Percentiles rank a stretch among this genome's conserved stretches.
Evolutionary conservation across 2,797 vertebrate species (phyloP).

Genomic region (Parauchenoglanis ngamensis): DNA sequence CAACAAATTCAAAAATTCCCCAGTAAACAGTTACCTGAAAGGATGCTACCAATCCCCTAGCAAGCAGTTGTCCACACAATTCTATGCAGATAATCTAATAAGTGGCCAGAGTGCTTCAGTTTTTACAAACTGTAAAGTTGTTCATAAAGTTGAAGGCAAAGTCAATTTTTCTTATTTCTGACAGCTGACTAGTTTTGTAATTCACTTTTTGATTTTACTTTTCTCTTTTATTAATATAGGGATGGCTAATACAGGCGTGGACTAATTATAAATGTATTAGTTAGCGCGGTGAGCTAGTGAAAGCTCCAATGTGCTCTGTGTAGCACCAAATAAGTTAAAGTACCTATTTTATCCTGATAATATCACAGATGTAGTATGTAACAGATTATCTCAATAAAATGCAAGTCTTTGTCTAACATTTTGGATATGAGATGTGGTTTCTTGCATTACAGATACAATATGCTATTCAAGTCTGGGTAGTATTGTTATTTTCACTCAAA

Average conservation of each 20-base stretch:
- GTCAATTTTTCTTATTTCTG: background rate
- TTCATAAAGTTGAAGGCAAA: background rate
- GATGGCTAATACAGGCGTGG: background rate
- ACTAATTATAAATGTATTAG: background rate
- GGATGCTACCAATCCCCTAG: background rate
- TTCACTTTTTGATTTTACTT: background rate
- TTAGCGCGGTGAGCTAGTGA: background rate
- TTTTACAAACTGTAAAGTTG: slow-evolving; percentile 24
- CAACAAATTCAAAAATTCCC: background rate
- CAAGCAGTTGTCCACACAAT: background rate
- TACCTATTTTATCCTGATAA: background rate
- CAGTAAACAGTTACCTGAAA: background rate
- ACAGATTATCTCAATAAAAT: background rate
- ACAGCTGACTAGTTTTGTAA: background rate
- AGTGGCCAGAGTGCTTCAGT: slow-evolving; percentile 56
- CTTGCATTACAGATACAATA: background rate
- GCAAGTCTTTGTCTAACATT: background rate
- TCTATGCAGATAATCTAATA: background rate
- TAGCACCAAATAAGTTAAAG: background rate
- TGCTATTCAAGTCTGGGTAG: background rate
- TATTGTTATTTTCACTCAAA: background rate
- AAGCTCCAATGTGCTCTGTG: background rate
- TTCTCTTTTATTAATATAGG: background rate
- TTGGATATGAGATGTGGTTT: background rate
- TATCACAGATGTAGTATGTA: background rate